A percentile compares a stretch with the other conserved stretches of the same genome.
phyloP scores from a whole-genome alignment of 2,113 vertebrate species.

The Plecotus auritus region DNA sequence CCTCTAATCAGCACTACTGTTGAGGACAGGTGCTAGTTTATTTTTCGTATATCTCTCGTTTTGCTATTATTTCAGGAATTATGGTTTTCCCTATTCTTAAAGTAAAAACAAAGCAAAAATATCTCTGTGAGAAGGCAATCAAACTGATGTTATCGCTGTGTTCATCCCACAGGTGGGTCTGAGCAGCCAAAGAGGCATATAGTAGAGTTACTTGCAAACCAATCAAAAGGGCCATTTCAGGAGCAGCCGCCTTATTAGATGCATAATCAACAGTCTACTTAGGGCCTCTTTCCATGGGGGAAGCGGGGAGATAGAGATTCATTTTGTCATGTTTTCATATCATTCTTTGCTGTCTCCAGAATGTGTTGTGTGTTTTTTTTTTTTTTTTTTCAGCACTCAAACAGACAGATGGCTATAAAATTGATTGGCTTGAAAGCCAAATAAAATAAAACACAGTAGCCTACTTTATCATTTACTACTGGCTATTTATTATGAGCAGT shows the following conservation, averaged over 20 bases:
- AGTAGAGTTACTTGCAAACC: neutral
- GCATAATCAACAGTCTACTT: neutral
- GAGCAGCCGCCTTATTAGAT: neutral
- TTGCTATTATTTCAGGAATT: neutral
- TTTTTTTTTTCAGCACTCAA: slow-evolving; percentile 14
- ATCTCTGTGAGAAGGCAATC: neutral
- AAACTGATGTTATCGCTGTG: neutral
- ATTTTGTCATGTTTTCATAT: slow-evolving; percentile 49
- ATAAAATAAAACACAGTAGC: slow-evolving; percentile 64
- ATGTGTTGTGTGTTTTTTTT: neutral
- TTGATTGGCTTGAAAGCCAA: slow-evolving; percentile 62
- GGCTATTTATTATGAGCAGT: slow-evolving; percentile 64
- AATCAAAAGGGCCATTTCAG: neutral
- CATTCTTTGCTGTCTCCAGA: slow-evolving; percentile 54
- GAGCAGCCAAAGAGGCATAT: neutral
- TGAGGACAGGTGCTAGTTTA: neutral
- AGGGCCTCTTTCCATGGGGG: neutral
- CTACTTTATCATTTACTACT: slow-evolving; percentile 59
- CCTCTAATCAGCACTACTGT: neutral
- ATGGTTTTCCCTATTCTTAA: slow-evolving; percentile 2
- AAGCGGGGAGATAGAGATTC: slow-evolving; percentile 25
- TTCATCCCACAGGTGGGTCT: neutral
- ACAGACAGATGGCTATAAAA: slow-evolving; percentile 65
- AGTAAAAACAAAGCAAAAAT: neutral
- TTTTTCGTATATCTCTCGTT: neutral